Percentiles rank a stretch among this genome's conserved stretches.
Conservation (phyloP, 2,113 vertebrate genomes). For the Pagrus major region DNA sequence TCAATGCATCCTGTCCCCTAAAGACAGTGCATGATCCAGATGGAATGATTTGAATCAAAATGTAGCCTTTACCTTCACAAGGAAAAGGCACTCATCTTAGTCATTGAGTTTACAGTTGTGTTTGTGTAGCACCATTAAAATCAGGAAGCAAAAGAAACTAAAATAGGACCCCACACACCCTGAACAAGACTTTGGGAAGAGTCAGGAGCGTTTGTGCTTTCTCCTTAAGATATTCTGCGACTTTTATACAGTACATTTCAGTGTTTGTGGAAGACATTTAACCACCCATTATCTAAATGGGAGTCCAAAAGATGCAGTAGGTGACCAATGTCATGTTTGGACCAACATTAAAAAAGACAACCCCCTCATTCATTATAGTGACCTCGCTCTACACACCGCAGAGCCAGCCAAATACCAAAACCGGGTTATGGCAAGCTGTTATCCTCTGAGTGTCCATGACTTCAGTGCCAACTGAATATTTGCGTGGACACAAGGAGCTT, state of each 20-base stretch:
- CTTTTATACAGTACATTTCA: neutral
- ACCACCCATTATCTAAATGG: neutral
- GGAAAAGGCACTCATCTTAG: neutral
- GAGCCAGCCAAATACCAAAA: constrained; percentile 6
- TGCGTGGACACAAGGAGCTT: neutral
- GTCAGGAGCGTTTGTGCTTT: neutral
- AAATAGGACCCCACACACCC: neutral
- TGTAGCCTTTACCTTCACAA: neutral
- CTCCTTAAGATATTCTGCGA: neutral
- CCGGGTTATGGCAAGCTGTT: rapidly evolving
- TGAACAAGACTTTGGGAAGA: neutral
- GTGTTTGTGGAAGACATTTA: neutral
- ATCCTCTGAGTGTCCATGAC: neutral
- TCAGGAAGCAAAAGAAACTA: neutral
- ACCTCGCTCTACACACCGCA: neutral
- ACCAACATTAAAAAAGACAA: neutral
- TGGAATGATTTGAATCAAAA: neutral
- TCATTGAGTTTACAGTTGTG: neutral
- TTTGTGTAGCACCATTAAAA: neutral
- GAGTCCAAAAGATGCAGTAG: neutral
- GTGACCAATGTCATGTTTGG: neutral
- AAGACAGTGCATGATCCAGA: neutral
- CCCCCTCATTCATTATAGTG: too few relatives aligned
- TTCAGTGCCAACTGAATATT: neutral
- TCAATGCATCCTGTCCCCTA: neutral